Evolutionary conservation across 1,140 invertebrate species (phyloP).

Genomic region (Asobara japonica): DNA sequence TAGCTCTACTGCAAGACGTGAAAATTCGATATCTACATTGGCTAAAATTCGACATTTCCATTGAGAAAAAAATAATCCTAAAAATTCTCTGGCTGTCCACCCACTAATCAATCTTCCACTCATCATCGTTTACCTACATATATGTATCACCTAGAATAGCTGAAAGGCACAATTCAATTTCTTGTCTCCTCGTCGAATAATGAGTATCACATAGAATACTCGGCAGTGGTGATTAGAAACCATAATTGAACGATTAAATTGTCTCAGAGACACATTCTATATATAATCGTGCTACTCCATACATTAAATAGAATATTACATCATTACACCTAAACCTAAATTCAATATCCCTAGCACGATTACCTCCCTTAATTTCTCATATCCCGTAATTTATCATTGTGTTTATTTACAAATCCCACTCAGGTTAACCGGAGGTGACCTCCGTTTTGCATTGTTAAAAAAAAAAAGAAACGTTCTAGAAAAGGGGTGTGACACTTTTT

Average conservation of each 20-base stretch:
- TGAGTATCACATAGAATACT: background rate
- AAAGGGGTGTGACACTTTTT: slow-evolving; percentile 43
- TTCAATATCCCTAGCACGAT: slow-evolving; percentile 45
- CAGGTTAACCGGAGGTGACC: background rate
- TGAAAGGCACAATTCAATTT: background rate
- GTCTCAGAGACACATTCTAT: slow-evolving; percentile 3
- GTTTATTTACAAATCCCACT: slow-evolving; percentile 56
- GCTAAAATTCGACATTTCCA: no score
- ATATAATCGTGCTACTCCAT: slow-evolving; percentile 16
- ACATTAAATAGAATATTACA: slow-evolving; percentile 52
- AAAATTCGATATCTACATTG: no score
- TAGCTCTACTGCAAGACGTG: no score
- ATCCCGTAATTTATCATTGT: slow-evolving; percentile 10
- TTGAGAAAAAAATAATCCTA: no score
- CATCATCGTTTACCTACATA: slow-evolving; percentile 25
- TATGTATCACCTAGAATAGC: background rate
- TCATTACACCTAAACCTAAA: slow-evolving; percentile 46
- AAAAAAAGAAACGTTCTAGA: background rate
- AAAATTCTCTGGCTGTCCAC: slow-evolving; percentile 46
- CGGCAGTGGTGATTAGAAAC: slow-evolving; percentile 7
- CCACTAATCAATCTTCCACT: background rate
- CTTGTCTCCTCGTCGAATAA: slow-evolving; percentile 8
- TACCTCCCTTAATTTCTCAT: background rate
- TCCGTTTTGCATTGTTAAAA: slow-evolving; percentile 1
- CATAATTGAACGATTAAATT: slow-evolving; percentile 6